Conservation (phyloP, 2,797 vertebrate species). For the Mastacembelus armatus region DNA sequence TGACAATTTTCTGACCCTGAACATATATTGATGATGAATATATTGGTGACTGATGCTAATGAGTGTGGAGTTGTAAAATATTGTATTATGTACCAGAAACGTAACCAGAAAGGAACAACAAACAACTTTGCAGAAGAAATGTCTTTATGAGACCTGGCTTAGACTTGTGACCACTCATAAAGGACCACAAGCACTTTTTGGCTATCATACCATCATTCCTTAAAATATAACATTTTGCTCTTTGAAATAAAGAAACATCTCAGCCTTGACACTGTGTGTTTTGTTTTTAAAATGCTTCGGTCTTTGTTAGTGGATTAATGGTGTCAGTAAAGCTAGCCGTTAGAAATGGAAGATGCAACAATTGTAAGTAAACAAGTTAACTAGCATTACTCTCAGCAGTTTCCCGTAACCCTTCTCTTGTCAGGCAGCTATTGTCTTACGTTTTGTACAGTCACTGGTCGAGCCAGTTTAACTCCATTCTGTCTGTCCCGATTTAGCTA, state of each 20-base stretch:
- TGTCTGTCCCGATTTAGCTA: background rate
- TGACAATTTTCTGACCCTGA: conserved; percentile 48
- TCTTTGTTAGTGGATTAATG: background rate
- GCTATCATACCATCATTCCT: conserved; percentile 54
- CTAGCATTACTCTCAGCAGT: background rate
- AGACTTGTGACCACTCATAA: conserved; percentile 31
- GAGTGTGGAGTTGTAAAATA: conserved; percentile 31
- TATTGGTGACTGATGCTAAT: conserved; percentile 6
- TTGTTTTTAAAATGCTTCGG: background rate
- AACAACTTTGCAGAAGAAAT: background rate
- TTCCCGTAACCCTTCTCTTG: background rate
- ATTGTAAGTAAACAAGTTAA: background rate
- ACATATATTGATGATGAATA: too few species aligned
- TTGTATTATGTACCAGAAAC: conserved; percentile 30
- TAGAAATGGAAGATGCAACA: background rate
- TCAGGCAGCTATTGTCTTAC: background rate
- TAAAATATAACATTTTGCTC: conserved; percentile 13
- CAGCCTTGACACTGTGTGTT: background rate
- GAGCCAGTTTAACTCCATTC: conserved; percentile 75
- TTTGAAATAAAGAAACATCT: conserved; percentile 59
- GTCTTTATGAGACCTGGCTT: background rate
- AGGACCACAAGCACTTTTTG: conserved; percentile 26
- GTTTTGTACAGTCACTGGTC: conserved; percentile 16
- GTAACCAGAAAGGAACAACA: conserved; percentile 19
- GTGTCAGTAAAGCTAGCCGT: background rate